These are phyloP conservation scores for Laspeyria flexula DNA, from an alignment of 2,888 invertebrate genomes.

Conservation along the genomic window DNA sequence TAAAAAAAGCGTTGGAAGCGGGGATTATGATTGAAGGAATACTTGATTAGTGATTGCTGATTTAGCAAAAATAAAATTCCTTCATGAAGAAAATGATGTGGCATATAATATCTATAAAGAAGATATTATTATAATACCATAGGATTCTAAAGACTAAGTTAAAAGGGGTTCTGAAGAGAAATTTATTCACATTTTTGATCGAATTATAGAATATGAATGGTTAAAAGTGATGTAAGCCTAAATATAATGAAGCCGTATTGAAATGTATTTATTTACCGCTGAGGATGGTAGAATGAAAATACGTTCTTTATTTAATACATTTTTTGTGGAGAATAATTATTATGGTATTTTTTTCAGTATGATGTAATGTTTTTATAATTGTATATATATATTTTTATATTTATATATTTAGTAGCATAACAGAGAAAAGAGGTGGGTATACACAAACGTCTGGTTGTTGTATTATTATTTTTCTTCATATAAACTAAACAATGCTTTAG, in stretches of 20 bases:
- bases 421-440: too few species aligned
- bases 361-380: too few species aligned
- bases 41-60: constrained; percentile 53
- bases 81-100: constrained; percentile 35
- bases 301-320: not conserved
- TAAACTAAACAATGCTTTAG: too few species aligned
- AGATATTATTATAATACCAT: constrained; percentile 11
- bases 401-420: too few species aligned
- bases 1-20: constrained; percentile 36
- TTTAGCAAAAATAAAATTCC: constrained; percentile 43
- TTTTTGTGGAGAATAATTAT: too few species aligned
- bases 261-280: constrained; percentile 26
- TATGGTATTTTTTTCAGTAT: too few species aligned
- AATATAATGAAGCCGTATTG: constrained; percentile 33
- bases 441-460: too few species aligned
- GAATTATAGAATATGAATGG: constrained; percentile 30
- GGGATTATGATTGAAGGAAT: constrained; percentile 52
- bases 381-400: too few species aligned
- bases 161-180: constrained; percentile 21
- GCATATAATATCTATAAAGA: constrained; percentile 9
- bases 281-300: not conserved
- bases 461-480: too few species aligned
- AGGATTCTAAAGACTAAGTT: constrained; percentile 31
- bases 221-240: constrained; percentile 13
- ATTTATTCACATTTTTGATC: constrained; percentile 22